phyloP scores from a whole-genome alignment of 2,113 vertebrate species.

The Vireo altiloquus region DNA sequence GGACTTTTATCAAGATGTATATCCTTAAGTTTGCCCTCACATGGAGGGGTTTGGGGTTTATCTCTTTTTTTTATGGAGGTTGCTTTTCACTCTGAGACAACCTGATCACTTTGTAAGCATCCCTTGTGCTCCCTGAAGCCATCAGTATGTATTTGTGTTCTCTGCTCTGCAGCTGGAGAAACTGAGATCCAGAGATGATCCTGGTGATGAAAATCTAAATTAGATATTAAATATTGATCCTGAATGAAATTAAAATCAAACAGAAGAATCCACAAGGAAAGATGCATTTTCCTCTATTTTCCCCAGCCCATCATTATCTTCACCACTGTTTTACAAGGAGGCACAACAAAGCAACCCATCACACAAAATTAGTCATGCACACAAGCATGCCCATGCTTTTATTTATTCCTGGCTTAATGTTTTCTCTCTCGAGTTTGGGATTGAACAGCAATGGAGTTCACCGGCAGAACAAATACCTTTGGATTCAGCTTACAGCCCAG shows the following conservation, averaged over 20 bases:
- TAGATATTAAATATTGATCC: not conserved
- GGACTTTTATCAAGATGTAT: not conserved
- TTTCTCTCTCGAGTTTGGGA: not conserved
- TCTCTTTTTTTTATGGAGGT: not conserved
- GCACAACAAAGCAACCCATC: not conserved
- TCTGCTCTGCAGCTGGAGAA: not conserved
- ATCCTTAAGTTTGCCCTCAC: not conserved
- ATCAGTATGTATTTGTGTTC: not conserved
- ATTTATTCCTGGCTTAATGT: not conserved
- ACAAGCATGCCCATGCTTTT: rapidly evolving
- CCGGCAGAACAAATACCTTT: not conserved
- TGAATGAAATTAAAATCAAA: not conserved
- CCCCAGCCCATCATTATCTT: not conserved
- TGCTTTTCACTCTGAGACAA: not conserved
- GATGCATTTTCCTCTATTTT: rapidly evolving
- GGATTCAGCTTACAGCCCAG: not conserved
- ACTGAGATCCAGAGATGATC: not conserved
- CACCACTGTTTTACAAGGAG: not conserved
- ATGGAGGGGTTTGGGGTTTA: not conserved
- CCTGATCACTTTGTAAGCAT: not conserved
- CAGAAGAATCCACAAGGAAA: not conserved
- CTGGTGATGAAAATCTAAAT: not conserved
- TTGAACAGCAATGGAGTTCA: not conserved
- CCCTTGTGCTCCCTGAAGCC: not conserved
- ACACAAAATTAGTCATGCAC: not conserved